These are phyloP conservation scores for Colius striatus DNA, from an alignment of 2,113 vertebrate genomes.

Conservation along the genomic window DNA sequence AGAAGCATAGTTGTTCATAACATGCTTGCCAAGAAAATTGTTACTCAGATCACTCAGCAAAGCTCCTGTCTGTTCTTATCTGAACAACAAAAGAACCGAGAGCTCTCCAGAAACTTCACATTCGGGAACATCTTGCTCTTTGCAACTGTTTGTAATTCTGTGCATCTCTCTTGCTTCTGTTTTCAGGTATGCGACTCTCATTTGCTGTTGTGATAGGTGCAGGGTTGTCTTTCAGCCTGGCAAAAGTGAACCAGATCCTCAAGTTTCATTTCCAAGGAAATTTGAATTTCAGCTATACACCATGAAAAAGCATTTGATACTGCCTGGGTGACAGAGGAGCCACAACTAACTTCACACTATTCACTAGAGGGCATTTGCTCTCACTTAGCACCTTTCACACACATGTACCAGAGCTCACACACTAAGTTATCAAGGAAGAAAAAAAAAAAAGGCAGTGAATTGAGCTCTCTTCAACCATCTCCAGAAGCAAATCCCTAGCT, in stretches of 20 bases:
- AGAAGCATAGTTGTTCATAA: not conserved
- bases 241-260: not conserved
- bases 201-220: no score
- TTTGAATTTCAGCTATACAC: not conserved
- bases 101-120: not conserved
- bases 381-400: not conserved
- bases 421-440: not conserved
- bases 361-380: not conserved
- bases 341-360: not conserved
- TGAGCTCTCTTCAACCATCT: not conserved
- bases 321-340: not conserved
- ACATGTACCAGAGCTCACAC: not conserved
- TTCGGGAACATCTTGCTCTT: not conserved
- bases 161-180: not conserved
- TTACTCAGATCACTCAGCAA: not conserved
- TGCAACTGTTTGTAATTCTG: not conserved
- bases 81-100: not conserved
- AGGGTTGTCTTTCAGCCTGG: not conserved
- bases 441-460: not conserved
- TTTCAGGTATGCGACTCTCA: not conserved
- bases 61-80: not conserved
- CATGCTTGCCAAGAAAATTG: not conserved
- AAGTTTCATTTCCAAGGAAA: not conserved
- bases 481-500: not conserved
- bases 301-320: not conserved